Conservation (phyloP, 2,113 vertebrate species). For the Chrysochloris asiatica region DNA sequence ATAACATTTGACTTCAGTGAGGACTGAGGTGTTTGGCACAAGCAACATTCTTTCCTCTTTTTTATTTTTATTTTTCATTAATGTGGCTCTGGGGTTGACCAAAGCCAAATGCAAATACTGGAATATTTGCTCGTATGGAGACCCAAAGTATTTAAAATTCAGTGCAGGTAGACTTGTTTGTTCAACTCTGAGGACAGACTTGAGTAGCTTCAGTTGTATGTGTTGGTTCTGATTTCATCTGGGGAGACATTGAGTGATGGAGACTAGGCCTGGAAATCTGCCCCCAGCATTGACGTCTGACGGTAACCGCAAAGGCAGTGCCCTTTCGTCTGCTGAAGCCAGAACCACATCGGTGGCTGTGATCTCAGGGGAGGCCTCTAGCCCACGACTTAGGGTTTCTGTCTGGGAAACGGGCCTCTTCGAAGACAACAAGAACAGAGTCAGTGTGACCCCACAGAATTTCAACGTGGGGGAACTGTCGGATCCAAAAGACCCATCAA, state of each 20-base stretch:
- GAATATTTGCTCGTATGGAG: constrained; percentile 49
- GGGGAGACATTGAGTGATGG: constrained; percentile 48
- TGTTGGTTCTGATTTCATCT: constrained; percentile 65
- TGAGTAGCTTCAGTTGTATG: constrained; percentile 51
- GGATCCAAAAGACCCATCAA: constrained; percentile 23
- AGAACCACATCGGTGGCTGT: not conserved
- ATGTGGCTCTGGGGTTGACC: constrained; percentile 46
- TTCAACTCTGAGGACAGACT: constrained; percentile 27
- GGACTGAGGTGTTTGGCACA: constrained; percentile 14
- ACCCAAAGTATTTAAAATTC: constrained; percentile 60
- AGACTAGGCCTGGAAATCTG: constrained; percentile 63
- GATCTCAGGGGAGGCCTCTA: constrained; percentile 67
- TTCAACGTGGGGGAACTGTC: constrained; percentile 12
- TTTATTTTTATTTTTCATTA: no score
- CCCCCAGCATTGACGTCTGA: constrained; percentile 69
- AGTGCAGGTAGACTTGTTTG: constrained; percentile 58
- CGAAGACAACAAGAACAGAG: constrained; percentile 14
- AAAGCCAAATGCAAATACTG: constrained; percentile 27
- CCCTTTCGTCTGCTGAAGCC: constrained; percentile 19
- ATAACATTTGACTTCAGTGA: not conserved
- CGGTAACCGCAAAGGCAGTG: constrained; percentile 45
- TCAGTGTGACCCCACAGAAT: constrained; percentile 29
- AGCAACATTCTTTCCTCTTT: constrained; percentile 27
- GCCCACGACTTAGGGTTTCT: not conserved
- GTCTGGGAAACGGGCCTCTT: constrained; percentile 37